Evolutionary conservation across 2,888 invertebrate genomes (phyloP), one percentile per base, ranked within the genome.

Genomic region (Papilio elwesi): DNA sequence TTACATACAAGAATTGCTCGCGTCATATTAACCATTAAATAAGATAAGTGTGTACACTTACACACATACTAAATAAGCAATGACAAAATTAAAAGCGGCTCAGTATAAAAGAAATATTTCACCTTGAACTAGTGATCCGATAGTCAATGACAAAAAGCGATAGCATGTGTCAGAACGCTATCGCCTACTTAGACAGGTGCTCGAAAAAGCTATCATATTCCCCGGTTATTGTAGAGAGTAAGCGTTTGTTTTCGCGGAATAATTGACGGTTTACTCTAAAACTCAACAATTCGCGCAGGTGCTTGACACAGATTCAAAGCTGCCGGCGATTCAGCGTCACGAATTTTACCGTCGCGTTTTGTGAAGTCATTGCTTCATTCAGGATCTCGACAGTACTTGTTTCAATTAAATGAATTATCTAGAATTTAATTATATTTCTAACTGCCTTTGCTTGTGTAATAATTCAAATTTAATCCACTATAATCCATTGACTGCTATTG

Each of bases 261-360:
- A 83, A 83, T 83, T 83, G 83, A 82, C 77, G 75, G 71, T 71
- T 67, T 62, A 62, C 66, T 66, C 16, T 67, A 67, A 71, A 67
- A 47, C 71, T 67, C 67, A 62, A 71, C 67, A 71, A 62, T 67
- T 67, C 71, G 71, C 71, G 62, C 49, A 71, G 49, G 12, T 62
- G 52, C 71, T 71, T 71, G 71, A 71, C 71, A 71, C 71, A 71
- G 62, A 67, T 71, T 59, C 67, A 52, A 67, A 57, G 49, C 26
- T 57, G 62, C 26, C 62, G 47, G 62, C 71, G 26, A 62, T 67
- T 47, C 26, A 67, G 47, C 59, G 47, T 47, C 47, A 67, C 62
- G 38, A 71, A 67, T 62, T 67, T 48, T n/a, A 49, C 51, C 15
- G 43, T 48, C 12, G 53, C 57, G 16, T 59, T 59, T 38, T 51